Evolutionary conservation across 2,113 vertebrate genomes (phyloP).

Genomic region (Sinosuthora webbiana): DNA sequence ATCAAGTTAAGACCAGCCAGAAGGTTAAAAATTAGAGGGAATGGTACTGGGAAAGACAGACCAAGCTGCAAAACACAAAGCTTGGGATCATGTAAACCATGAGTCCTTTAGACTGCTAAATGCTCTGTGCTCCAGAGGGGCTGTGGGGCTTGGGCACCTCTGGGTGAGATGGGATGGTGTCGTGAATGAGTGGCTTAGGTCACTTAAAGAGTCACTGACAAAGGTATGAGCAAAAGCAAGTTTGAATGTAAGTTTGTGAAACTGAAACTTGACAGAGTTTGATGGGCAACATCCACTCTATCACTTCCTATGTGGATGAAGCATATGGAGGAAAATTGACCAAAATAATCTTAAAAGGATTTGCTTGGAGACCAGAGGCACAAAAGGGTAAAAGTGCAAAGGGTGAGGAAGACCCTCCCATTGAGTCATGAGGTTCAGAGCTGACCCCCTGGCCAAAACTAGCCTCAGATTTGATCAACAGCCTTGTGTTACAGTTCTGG

Average conservation of each 20-base stretch:
- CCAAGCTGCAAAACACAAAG: fast-evolving
- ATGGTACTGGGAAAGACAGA: not conserved
- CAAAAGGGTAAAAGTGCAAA: not conserved
- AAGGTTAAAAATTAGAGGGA: not conserved
- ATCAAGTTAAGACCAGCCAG: not conserved
- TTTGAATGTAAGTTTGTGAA: not conserved
- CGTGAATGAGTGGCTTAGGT: not conserved
- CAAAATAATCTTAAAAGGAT: not conserved
- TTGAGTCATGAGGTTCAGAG: not conserved
- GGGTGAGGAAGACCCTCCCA: not conserved
- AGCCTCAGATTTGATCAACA: not conserved
- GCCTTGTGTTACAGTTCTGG: not conserved
- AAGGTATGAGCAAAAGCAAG: not conserved
- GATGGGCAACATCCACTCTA: not conserved
- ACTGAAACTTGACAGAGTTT: not conserved
- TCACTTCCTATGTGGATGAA: not conserved
- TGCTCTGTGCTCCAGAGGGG: not conserved
- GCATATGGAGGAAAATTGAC: not conserved
- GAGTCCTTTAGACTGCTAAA: not conserved
- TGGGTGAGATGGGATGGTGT: not conserved
- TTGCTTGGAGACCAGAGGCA: not conserved
- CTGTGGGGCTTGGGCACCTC: fast-evolving
- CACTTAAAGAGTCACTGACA: not conserved
- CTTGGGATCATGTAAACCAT: fast-evolving
- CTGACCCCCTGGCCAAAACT: not conserved